Base-by-base conservation (phyloP, 2,888 invertebrate species). In the Hipparchia sbordonii region DNA sequence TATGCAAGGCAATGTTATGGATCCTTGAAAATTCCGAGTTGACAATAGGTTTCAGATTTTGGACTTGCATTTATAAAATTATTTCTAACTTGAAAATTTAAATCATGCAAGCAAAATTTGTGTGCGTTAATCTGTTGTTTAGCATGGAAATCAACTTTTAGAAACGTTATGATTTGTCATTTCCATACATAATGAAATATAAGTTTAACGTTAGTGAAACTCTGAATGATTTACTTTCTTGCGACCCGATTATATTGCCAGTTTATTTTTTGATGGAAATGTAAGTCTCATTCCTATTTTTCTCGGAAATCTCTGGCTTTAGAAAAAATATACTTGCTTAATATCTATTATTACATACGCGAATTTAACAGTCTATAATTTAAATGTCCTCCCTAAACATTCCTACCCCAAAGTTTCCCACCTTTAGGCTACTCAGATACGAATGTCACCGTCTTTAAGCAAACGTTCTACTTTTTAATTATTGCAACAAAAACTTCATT, bases 321-420 rank as follows among this genome's bases (percentile, higher is more conserved):
- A 39, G 39, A 39, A 39, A 39, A 39, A 39, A 48, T 48, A 48
- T 6, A 8, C 59, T 59, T 59, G 9, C 59, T 6, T 60, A 6
- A 39, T 39, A 39, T 5, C 39, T 39, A 39, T n/a, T 46, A 13
- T 23, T 23, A 23, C 23, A 23, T 1, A 12, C n/a, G 13, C 7
- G 48, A 62, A 61, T 48, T 8, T 46, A 46, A 13, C 62, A 62
- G 13, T 13, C 62, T 13, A 62, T 46, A 62, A 13, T 62, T 48
- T 62, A 48, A 4, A 62, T 13, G 46, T 46, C 48, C 9, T 12
- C 39, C 61, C n/a, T 48, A 3, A 48, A 9, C 8, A 33, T 39
- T 39, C 39, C 59, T 10, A 39, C 33, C 33, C 59, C 9, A 0
- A 6, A 12, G 6, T 45, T 10, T 39, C 45, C 39, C 8, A 57